phyloP scores from a whole-genome alignment of 2,797 vertebrate species.

The Heliangelus exortis region DNA sequence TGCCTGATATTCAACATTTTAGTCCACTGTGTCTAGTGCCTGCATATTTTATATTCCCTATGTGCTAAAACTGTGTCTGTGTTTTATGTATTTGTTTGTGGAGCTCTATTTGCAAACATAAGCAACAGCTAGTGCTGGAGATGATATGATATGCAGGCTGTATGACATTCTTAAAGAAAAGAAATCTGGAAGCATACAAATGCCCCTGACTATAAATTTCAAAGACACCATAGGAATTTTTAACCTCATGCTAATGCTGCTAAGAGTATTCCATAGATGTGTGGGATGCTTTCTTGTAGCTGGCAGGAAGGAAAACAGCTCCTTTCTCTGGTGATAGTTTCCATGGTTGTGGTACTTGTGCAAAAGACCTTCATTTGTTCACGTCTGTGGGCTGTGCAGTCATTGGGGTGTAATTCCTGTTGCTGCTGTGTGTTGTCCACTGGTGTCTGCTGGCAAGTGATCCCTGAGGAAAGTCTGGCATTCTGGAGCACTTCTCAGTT shows the following conservation, averaged over 20 bases:
- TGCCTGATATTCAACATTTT: conserved; percentile 47
- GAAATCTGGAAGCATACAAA: conserved; percentile 14
- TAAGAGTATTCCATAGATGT: background rate
- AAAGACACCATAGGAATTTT: background rate
- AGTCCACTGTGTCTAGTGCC: conserved; percentile 25
- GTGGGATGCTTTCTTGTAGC: background rate
- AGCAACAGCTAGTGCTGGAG: conserved; percentile 43
- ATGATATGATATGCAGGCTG: conserved; percentile 38
- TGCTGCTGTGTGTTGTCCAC: background rate
- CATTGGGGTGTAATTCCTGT: background rate
- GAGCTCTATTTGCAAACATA: conserved; percentile 54
- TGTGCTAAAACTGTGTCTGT: conserved; percentile 31
- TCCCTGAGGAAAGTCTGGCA: rapidly evolving
- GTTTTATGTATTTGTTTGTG: conserved; percentile 60
- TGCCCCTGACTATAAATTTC: conserved; percentile 29
- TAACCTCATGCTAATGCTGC: background rate
- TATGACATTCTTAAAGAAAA: conserved; percentile 9
- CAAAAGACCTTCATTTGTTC: background rate
- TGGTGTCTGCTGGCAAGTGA: background rate
- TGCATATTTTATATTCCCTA: conserved; percentile 50
- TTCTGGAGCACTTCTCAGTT: background rate
- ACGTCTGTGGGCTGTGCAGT: background rate
- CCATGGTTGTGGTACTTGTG: background rate
- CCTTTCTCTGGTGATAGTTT: background rate
- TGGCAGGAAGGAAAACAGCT: background rate